Base-by-base conservation (phyloP, 2,888 invertebrate species). In the Drosophila siamana region DNA sequence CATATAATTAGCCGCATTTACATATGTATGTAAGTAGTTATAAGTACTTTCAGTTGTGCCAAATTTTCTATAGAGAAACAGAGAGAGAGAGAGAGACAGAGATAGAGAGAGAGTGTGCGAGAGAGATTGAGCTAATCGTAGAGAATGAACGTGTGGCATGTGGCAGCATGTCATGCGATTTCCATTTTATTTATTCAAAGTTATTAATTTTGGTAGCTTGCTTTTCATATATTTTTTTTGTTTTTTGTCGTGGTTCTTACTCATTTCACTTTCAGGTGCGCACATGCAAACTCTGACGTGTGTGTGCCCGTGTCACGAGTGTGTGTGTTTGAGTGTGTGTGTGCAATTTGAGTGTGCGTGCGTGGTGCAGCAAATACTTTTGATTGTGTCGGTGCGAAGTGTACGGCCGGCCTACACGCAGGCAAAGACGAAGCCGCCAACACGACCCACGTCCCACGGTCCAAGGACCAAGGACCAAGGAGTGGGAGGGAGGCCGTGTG, bases 201-300 rank as follows among this genome's bases (percentile, higher is more conserved):
- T 56, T 74, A 66, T 78, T 84, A 63, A 54, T 72, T 67, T 67
- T 61, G 41, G 30, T 63, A 41, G 16, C 68, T 66, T 47, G 44
- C 43, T 64, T 9, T 30, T 28, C 40, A n/a, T n/a, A n/a, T 64
- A 1, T 19, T 19, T 19, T 1, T 19, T 19, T 19, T 19, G 1
- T 19, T 19, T 19, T 19, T 19, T 19, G 19, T 19, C 3, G 1
- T 19, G 19, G 2, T 19, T 19, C 19, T 41, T 67, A 71, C 71
- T 65, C 36, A 57, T 59, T 69, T 60, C 47, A 57, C 13, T 52
- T 73, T 69, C 46, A 51, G 74, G 88, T 81, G 86, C 87, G 78
- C 84, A 74, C 89, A 89, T 89, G 89, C 89, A 88, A 87, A 81
- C 74, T 56, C 73, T 77, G 71, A 65, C 64, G 67, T 61, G 69